These are phyloP conservation scores for Crossaster papposus DNA, from an alignment of 53 echinoderm and acorn worm species.

Conservation along the genomic window DNA sequence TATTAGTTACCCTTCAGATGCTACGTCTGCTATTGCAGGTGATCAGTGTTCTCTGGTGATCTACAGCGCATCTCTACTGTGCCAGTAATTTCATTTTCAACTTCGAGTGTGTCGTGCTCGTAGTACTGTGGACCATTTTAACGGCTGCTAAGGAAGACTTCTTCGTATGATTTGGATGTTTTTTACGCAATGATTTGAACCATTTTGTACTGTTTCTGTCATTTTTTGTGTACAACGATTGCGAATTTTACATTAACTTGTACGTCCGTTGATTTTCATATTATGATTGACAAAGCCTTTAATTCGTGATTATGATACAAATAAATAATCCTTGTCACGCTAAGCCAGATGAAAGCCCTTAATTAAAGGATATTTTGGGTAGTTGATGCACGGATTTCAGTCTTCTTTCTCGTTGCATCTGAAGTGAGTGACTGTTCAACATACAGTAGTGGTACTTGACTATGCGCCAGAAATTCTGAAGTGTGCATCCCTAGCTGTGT, in stretches of 20 bases:
- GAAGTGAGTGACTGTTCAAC: not conserved
- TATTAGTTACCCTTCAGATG: not conserved
- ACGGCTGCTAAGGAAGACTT: not conserved
- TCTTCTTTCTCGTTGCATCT: not conserved
- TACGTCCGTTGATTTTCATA: no score
- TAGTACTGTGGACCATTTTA: not conserved
- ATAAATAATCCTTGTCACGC: not conserved
- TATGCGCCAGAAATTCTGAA: not conserved
- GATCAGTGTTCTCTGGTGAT: not conserved
- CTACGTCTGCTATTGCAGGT: not conserved
- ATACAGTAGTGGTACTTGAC: conserved; percentile 10
- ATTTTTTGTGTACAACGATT: no score
- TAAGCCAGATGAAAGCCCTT: not conserved
- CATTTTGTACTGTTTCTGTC: no score
- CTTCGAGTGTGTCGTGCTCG: not conserved
- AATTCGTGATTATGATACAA: not conserved
- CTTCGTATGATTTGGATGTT: not conserved
- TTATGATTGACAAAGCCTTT: no score
- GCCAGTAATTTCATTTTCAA: not conserved
- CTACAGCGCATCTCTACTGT: not conserved
- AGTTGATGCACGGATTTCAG: not conserved
- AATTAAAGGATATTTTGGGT: not conserved
- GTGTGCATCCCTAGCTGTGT: not conserved
- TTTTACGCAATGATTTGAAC: not conserved
- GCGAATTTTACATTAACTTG: no score